Percentiles rank a stretch among this genome's conserved stretches.
Evolutionary conservation across 2,888 invertebrate species (phyloP).

Genomic region (Gnatocerus cornutus): DNA sequence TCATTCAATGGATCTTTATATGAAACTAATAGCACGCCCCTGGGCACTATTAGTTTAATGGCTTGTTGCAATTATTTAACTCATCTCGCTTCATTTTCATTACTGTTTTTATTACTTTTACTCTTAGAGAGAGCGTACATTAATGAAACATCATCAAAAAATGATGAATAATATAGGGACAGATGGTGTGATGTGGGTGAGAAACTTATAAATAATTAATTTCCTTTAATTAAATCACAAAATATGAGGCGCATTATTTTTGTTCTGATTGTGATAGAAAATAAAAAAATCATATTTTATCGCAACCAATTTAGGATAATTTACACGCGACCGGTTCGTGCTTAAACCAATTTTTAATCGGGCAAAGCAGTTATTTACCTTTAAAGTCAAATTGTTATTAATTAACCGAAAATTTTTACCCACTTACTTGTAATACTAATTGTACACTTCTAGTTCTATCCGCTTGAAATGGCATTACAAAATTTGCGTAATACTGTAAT

Average conservation of each 20-base stretch:
- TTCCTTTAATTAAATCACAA: constrained; percentile 21
- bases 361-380: constrained; percentile 45
- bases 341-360: constrained; percentile 38
- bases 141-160: background rate
- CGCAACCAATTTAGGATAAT: constrained; percentile 18
- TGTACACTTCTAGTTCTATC: constrained; percentile 14
- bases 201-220: constrained; percentile 23
- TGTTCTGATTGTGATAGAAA: constrained; percentile 1
- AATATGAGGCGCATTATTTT: constrained; percentile 2
- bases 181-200: constrained; percentile 16
- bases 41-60: constrained; percentile 44
- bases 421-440: constrained; percentile 10
- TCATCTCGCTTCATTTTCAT: constrained; percentile 28
- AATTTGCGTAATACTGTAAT: constrained; percentile 32
- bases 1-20: constrained; percentile 36
- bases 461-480: constrained; percentile 20
- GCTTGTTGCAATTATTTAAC: constrained; percentile 22
- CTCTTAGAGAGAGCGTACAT: background rate
- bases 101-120: background rate
- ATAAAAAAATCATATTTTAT: constrained; percentile 27
- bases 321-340: constrained; percentile 46
- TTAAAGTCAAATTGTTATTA: constrained; percentile 28
- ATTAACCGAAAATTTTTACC: constrained; percentile 34
- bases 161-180: constrained; percentile 18
- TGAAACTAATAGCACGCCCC: constrained; percentile 42